Base-by-base conservation (phyloP, 2,888 invertebrate species). In the Mantis religiosa region DNA sequence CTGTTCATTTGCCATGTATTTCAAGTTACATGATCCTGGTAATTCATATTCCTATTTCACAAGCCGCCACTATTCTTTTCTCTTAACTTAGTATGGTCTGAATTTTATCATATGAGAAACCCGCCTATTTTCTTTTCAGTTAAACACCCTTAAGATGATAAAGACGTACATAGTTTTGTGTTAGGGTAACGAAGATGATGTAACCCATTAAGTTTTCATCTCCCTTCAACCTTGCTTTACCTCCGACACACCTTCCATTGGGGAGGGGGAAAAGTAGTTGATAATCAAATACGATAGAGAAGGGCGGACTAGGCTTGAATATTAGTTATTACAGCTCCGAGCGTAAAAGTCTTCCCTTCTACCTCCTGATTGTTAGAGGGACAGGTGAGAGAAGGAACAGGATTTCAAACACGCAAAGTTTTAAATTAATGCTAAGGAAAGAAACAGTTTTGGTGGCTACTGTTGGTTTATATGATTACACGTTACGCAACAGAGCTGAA, bases 71-170 rank as follows among this genome's bases (percentile, higher is more conserved):
- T 20, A 25, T 25, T 7, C 14, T 8, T 27, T 85, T 47, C 27
- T 3, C 15, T 85, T 82, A 15, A 87, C 41, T 30, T 30, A 4
- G 4, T 30, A 82, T 82, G 82, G 34, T 87, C 15, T 34, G 87
- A 41, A 87, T 82, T 34, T 87, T 34, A 34, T 87, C 82, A 87
- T 87, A 28, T 34, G 84, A 82, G 28, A 87, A 82, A 87, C 86
- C 28, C 27, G 27, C 27, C 87, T 82, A 82, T 87, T 87, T 87
- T 82, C 87, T 82, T 86, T 86, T 87, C 41, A 82, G 82, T 87
- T 82, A 87, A 82, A 87, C 41, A 34, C 82, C 87, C 82, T 82
- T 87, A 87, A 87, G 41, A 87, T n/a, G 87, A 87, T 87, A 87
- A 87, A 87, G 87, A 82, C 41, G 27, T 87, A 30, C 30, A 30